phyloP scores from a whole-genome alignment of 2,888 invertebrate genomes.

The Acronicta alni region DNA sequence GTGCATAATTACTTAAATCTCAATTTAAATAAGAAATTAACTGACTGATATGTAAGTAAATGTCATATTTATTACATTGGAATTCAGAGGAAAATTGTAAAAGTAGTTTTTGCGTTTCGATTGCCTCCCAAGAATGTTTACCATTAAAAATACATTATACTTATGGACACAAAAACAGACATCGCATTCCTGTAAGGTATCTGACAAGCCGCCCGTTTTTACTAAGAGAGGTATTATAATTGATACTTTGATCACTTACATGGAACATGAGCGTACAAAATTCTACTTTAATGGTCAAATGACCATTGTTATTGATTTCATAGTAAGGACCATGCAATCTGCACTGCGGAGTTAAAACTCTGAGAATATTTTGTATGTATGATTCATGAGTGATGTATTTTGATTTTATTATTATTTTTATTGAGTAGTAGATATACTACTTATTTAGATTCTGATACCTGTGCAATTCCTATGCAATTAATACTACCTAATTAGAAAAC shows the following conservation, averaged over 20 bases:
- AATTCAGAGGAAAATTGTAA: conserved; percentile 31
- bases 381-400: no score
- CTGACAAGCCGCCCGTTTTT: conserved; percentile 41
- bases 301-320: conserved; percentile 11
- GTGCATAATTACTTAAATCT: background rate
- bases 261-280: conserved; percentile 30
- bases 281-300: conserved; percentile 20
- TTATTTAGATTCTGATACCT: no score
- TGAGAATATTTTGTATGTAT: background rate
- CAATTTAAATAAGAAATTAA: background rate
- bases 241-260: conserved; percentile 47
- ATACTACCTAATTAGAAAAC: no score
- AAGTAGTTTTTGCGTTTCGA: conserved; percentile 44
- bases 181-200: conserved; percentile 47
- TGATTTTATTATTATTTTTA: no score
- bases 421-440: no score
- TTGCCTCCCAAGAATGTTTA: conserved; percentile 50
- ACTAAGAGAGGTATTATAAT: conserved; percentile 42
- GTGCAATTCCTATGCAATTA: no score
- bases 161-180: conserved; percentile 39
- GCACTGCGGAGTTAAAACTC: background rate
- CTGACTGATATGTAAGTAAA: conserved; percentile 10
- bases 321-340: background rate
- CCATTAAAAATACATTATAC: conserved; percentile 57
- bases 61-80: conserved; percentile 39